Evolutionary conservation across 2,888 invertebrate species (phyloP).

Genomic region (Phengaris alcon): DNA sequence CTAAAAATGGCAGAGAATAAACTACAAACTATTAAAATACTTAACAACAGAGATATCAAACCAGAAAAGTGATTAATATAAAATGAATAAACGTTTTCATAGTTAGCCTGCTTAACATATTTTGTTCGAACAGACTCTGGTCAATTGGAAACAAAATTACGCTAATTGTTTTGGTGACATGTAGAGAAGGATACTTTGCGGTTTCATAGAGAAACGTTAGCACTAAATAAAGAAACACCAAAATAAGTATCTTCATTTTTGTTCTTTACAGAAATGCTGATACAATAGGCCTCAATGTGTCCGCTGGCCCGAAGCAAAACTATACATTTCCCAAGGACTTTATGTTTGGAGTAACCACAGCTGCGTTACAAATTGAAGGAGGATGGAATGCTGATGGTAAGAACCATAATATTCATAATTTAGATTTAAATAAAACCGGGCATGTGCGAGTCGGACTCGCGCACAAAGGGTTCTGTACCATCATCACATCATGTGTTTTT

Average conservation of each 20-base stretch:
- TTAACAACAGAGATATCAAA: neutral
- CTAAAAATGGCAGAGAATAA: neutral
- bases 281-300: constrained; percentile 48
- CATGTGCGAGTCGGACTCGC: no score
- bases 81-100: neutral
- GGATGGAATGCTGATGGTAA: constrained; percentile 76
- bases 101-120: neutral
- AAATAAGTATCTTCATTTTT: neutral
- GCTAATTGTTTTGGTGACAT: neutral
- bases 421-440: no score
- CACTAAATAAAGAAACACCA: neutral
- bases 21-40: neutral
- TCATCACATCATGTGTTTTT: no score
- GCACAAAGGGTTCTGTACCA: no score
- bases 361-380: constrained; percentile 82
- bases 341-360: constrained; percentile 80
- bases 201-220: neutral
- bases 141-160: neutral
- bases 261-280: constrained; percentile 56
- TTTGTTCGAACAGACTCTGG: neutral
- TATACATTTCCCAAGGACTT: constrained; percentile 78
- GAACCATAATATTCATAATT: neutral
- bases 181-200: neutral
- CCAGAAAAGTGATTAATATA: neutral
- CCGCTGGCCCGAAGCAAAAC: constrained; percentile 64